A percentile compares a stretch with the other conserved stretches of the same genome.
Evolutionary conservation across 2,888 invertebrate genomes (phyloP).

Genomic region (Diarsia dahlii): DNA sequence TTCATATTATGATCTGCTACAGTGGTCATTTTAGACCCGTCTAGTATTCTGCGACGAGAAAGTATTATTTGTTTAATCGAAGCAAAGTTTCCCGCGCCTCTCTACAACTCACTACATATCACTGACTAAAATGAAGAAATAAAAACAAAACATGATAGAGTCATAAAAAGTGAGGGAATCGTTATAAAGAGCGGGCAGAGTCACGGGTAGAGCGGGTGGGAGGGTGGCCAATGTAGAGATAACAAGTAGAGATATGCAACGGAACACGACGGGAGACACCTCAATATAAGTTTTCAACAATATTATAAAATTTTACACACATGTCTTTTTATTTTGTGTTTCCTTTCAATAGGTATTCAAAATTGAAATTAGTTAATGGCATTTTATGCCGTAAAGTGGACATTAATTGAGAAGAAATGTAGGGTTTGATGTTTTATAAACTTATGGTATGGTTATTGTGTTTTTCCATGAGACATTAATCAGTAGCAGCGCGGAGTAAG

Average conservation of each 20-base stretch:
- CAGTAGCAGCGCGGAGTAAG: too few relatives aligned
- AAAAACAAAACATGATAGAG: conserved; percentile 71
- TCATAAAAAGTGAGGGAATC: conserved; percentile 71
- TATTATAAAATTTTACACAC: neutral
- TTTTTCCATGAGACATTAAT: too few relatives aligned
- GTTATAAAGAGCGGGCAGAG: conserved; percentile 65
- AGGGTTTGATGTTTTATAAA: neutral
- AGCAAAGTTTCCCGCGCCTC: neutral
- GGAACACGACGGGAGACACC: neutral
- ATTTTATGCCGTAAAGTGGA: too few relatives aligned
- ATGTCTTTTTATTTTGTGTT: neutral
- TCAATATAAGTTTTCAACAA: neutral
- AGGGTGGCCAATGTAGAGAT: conserved; percentile 12
- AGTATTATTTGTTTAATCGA: neutral
- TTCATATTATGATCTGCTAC: too few relatives aligned
- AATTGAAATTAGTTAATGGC: neutral
- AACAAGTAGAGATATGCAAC: neutral
- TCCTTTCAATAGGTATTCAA: too few relatives aligned
- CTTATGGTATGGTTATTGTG: neutral
- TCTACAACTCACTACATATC: neutral
- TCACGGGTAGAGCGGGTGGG: conserved; percentile 37
- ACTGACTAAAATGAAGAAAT: conserved; percentile 51
- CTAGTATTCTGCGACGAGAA: too few relatives aligned
- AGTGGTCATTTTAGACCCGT: too few relatives aligned
- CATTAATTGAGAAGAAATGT: too few relatives aligned